Evolutionary conservation across 2,113 vertebrate genomes (phyloP).

Genomic region (Synchiropus splendidus): DNA sequence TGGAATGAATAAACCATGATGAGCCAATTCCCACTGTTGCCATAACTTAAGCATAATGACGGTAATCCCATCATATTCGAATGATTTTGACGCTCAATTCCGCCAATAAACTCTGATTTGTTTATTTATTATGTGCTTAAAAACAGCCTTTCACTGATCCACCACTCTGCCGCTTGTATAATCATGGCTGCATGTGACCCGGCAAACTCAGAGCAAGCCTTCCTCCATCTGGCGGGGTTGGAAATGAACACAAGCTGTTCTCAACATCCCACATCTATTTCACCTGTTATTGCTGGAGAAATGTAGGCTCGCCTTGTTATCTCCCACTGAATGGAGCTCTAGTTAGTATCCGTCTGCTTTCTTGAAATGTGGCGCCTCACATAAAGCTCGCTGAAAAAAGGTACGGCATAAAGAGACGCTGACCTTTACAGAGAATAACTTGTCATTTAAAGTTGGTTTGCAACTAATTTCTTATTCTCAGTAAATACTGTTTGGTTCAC

Average conservation of each 20-base stretch:
- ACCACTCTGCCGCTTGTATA: slow-evolving; percentile 25
- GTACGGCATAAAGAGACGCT: slow-evolving; percentile 28
- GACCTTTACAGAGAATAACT: slow-evolving; percentile 52
- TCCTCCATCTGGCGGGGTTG: slow-evolving; percentile 56
- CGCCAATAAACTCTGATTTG: slow-evolving; percentile 27
- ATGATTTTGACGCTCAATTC: slow-evolving; percentile 31
- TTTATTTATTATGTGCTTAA: slow-evolving; percentile 35
- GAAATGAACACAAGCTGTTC: slow-evolving; percentile 58
- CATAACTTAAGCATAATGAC: slow-evolving; percentile 53
- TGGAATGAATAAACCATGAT: slow-evolving; percentile 48
- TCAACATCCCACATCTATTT: slow-evolving; percentile 49
- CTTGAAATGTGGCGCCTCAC: slow-evolving; percentile 38
- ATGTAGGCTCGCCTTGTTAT: slow-evolving; percentile 42
- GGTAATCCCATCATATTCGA: slow-evolving; percentile 50
- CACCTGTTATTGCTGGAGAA: slow-evolving; percentile 52
- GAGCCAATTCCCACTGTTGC: slow-evolving; percentile 41
- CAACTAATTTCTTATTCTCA: slow-evolving; percentile 12
- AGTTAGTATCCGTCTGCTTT: slow-evolving; percentile 44
- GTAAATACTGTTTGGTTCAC: slow-evolving; percentile 17
- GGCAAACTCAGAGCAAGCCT: slow-evolving; percentile 36
- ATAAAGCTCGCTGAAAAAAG: slow-evolving; percentile 42
- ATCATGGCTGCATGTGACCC: slow-evolving; percentile 44
- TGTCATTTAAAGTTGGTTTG: slow-evolving; percentile 37
- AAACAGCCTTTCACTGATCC: slow-evolving; percentile 26
- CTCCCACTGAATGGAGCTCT: slow-evolving; percentile 31